Evolutionary conservation across 2,888 invertebrate species (phyloP), one percentile per base, ranked within the genome.

Genomic region (Scaptomyza flava): DNA sequence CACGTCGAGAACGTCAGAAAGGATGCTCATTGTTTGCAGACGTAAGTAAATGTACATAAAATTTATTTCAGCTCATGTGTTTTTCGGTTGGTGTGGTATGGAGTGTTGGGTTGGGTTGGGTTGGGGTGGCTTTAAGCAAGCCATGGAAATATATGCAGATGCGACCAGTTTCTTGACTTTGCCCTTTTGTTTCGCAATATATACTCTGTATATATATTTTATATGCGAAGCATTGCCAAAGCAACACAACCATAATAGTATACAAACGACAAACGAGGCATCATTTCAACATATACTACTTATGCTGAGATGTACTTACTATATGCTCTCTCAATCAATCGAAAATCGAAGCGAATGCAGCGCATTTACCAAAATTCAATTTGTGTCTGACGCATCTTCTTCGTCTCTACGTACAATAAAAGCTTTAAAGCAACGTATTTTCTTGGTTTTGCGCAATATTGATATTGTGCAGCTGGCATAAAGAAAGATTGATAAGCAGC

Each of bases 11-110:
- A 72, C 60, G 57, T 54, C 73, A 57, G 64, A 60, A 60, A 63
- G 73, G 59, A 72, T 72, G 68, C 67, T 85, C 76, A 76, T 85
- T 84, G 86, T 84, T 84, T 84, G 86, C 84, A 68, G 76, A 82
- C 77, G 87, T 84, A 84, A 84, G 84, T 84, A 87, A 87, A 79
- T 87, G 84, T 84, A 84, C 84, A 84, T 87, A 84, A 72, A 84
- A 84, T 85, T 78, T 79, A 79, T 79, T 82, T 81, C 71, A 69
- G 68, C 77, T 79, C 68, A 72, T 79, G 72, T 76, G 72, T n/a
- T 41, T n/a, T 41, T 38, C n/a, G 36, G 38, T 12, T 34, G 58
- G 33, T 8, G 5, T 34, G 58, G 33, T 8, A 30, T 30, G 50
- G 2, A 0, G 11, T 11, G 7, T n/a, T n/a, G n/a, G n/a, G n/a